A percentile compares a stretch with the other conserved stretches of the same genome.
Evolutionary conservation across 2,888 invertebrate genomes (phyloP).

Genomic region (Polydrusus cervinus): DNA sequence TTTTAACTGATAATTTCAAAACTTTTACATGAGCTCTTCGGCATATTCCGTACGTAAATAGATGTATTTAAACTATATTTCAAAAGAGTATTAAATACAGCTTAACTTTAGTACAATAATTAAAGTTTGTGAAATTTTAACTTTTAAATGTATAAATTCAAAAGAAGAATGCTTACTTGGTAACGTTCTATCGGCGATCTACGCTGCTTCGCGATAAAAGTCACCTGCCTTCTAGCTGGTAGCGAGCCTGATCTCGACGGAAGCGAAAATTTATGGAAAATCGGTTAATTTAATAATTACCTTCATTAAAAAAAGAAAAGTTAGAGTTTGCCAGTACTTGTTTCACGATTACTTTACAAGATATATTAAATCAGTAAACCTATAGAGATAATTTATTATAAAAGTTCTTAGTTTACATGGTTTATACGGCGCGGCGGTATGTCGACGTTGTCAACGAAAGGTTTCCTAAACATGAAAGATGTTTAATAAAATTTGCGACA

Average conservation of each 20-base stretch:
- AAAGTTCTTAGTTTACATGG: not conserved
- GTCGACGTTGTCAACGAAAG: too few species aligned
- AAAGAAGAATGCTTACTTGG: conserved; percentile 8
- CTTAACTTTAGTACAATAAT: too few species aligned
- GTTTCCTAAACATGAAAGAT: too few species aligned
- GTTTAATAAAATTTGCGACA: too few species aligned
- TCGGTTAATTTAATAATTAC: conserved; percentile 56
- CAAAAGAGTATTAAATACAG: too few species aligned
- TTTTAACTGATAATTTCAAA: too few species aligned
- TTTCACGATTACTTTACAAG: conserved; percentile 40
- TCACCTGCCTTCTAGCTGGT: conserved; percentile 53
- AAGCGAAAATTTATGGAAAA: conserved; percentile 56
- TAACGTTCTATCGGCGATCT: conserved; percentile 19
- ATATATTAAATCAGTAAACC: conserved; percentile 43
- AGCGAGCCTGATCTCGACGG: conserved; percentile 50
- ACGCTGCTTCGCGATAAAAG: conserved; percentile 36
- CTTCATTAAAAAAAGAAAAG: conserved; percentile 41
- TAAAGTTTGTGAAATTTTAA: too few species aligned
- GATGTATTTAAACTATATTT: too few species aligned
- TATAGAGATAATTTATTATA: conserved; percentile 20
- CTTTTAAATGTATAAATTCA: too few species aligned
- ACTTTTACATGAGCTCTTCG: too few species aligned
- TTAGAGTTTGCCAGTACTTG: conserved; percentile 29
- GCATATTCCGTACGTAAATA: too few species aligned
- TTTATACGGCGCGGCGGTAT: too few species aligned